Conservation (phyloP, 2,797 vertebrate species). For the Sphenodon punctatus region DNA sequence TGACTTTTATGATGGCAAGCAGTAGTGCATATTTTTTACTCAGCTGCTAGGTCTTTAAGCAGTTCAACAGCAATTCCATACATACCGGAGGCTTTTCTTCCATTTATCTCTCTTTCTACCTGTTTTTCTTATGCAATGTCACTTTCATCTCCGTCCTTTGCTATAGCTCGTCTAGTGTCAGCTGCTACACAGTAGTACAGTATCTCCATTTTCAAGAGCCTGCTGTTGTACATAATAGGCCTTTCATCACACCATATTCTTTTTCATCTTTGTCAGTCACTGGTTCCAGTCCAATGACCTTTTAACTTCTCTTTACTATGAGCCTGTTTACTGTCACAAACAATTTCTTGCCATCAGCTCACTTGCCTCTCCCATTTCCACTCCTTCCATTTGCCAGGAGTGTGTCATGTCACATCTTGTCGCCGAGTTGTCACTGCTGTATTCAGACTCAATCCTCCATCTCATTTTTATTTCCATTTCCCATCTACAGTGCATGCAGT, state of each 20-base stretch:
- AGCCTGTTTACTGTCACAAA: slow-evolving; percentile 18
- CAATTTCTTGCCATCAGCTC: slow-evolving; percentile 39
- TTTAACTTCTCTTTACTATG: slow-evolving; percentile 34
- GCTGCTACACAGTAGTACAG: neutral
- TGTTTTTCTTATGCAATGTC: slow-evolving; percentile 10
- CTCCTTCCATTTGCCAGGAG: slow-evolving; percentile 1
- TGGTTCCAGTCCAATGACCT: slow-evolving; percentile 19
- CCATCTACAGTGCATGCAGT: neutral
- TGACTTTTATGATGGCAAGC: neutral
- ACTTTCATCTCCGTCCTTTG: neutral
- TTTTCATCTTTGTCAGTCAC: slow-evolving; percentile 31
- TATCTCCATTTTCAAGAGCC: slow-evolving; percentile 40
- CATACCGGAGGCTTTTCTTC: neutral
- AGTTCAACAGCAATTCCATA: slow-evolving; percentile 21
- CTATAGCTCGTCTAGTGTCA: neutral
- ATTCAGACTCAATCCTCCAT: neutral
- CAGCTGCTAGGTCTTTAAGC: slow-evolving; percentile 2
- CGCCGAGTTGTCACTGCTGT: neutral
- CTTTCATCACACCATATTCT: slow-evolving; percentile 37
- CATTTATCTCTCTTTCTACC: neutral
- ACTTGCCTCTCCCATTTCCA: neutral
- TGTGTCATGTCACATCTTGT: neutral
- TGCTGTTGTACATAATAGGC: slow-evolving; percentile 18
- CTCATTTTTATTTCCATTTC: slow-evolving; percentile 13
- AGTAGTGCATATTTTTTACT: slow-evolving; percentile 9